A percentile compares a stretch with the other conserved stretches of the same genome.
Conservation (phyloP, 1,140 invertebrate species). For the Euura saliciscinereae region DNA sequence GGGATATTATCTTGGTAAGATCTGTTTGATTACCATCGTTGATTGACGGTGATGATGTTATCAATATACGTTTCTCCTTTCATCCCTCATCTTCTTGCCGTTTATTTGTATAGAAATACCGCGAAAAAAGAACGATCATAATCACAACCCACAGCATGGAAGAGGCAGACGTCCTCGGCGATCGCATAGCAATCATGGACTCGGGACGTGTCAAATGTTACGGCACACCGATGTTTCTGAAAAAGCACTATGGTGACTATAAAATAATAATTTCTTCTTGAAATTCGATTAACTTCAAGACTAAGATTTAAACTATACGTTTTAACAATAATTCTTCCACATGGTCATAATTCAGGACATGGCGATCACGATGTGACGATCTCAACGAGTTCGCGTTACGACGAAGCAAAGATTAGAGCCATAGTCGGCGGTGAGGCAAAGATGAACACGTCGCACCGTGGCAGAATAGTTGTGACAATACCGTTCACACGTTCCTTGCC, state of each 20-base stretch:
- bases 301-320: constrained; percentile 53
- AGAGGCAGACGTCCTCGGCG: constrained; percentile 93
- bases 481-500: constrained; percentile 62
- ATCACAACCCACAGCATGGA: constrained; percentile 98
- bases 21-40: constrained; percentile 30
- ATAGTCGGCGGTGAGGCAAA: constrained; percentile 41
- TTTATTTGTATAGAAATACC: constrained; percentile 48
- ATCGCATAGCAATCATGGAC: constrained; percentile 91
- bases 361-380: constrained; percentile 56
- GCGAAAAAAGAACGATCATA: constrained; percentile 79
- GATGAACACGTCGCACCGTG: constrained; percentile 42
- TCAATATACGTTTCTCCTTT: neutral
- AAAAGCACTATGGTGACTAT: constrained; percentile 80
- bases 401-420: constrained; percentile 38
- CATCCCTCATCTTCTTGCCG: constrained; percentile 26
- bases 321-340: too few relatives aligned
- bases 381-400: constrained; percentile 46
- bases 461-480: constrained; percentile 55
- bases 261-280: constrained; percentile 29
- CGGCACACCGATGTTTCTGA: constrained; percentile 86
- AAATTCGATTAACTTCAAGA: constrained; percentile 75
- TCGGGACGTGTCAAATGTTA: constrained; percentile 80
- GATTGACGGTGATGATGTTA: constrained; percentile 8
- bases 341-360: constrained; percentile 43
- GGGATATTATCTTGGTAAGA: constrained; percentile 77